These are phyloP conservation scores for Paracentrotus lividus DNA, from an alignment of 53 echinoderm and acorn worm genomes.

Conservation along the genomic window DNA sequence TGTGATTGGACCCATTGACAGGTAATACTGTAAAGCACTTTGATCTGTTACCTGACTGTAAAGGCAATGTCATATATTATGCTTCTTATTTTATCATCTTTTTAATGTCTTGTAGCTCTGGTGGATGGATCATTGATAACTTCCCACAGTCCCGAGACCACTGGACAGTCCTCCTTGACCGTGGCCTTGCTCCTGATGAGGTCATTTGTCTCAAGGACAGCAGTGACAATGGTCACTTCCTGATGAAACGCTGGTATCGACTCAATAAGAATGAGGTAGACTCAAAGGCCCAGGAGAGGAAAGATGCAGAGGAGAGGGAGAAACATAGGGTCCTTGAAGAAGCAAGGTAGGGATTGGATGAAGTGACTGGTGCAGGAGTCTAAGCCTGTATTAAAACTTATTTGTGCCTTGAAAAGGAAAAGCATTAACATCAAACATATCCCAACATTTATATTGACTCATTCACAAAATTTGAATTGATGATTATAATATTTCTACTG, in stretches of 20 bases:
- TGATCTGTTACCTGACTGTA: neutral
- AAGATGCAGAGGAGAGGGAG: slow-evolving; percentile 89
- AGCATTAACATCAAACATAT: no score
- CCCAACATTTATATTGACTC: no score
- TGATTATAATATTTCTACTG: neutral
- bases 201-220: slow-evolving; percentile 91
- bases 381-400: neutral
- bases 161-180: slow-evolving; percentile 94
- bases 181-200: slow-evolving; percentile 97
- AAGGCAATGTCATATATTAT: neutral
- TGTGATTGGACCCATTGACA: no score
- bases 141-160: slow-evolving; percentile 96
- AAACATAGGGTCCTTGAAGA: slow-evolving; percentile 91
- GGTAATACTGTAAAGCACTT: no score
- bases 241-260: slow-evolving; percentile 95
- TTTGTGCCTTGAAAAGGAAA: neutral
- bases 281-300: slow-evolving; percentile 83
- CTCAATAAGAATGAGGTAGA: slow-evolving; percentile 94
- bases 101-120: slow-evolving; percentile 76
- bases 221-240: slow-evolving; percentile 85
- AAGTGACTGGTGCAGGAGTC: slow-evolving; percentile 29
- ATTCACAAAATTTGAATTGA: neutral
- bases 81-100: neutral
- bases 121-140: slow-evolving; percentile 98
- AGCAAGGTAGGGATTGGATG: slow-evolving; percentile 86